Conservation (phyloP, 2,797 vertebrate species). For the Leptodactylus fallax region DNA sequence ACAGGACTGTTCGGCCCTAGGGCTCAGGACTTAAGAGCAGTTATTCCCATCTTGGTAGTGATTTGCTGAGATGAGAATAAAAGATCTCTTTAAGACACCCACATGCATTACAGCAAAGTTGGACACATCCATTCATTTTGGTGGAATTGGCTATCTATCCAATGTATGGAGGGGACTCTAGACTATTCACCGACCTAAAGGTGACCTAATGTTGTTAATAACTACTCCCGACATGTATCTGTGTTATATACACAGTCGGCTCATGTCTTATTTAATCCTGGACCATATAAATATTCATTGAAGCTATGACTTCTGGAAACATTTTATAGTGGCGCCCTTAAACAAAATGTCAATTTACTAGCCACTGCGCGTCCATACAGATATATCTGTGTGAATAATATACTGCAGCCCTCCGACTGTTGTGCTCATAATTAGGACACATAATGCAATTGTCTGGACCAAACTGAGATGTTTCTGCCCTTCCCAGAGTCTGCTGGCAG, state of each 20-base stretch:
- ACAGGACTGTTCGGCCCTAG: no score
- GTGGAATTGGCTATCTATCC: no score
- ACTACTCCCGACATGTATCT: neutral
- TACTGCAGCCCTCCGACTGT: conserved; percentile 20
- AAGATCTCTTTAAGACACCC: no score
- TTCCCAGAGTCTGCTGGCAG: conserved; percentile 50
- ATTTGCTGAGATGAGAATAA: no score
- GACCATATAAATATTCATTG: neutral
- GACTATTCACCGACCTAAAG: no score
- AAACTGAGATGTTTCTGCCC: conserved; percentile 45
- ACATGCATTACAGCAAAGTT: no score
- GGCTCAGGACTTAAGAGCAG: no score
- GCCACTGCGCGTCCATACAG: neutral
- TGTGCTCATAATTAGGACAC: conserved; percentile 10
- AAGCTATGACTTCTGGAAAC: neutral
- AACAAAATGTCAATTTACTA: neutral
- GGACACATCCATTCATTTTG: no score
- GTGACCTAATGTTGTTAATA: no score
- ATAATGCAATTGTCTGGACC: conserved; percentile 49
- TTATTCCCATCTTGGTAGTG: no score
- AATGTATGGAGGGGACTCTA: no score
- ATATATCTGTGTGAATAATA: conserved; percentile 40
- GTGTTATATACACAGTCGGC: neutral
- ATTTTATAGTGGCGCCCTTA: neutral
- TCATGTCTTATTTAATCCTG: neutral